Base-by-base conservation (phyloP, 2,797 vertebrate species). In the Eidolon dupreanum region DNA sequence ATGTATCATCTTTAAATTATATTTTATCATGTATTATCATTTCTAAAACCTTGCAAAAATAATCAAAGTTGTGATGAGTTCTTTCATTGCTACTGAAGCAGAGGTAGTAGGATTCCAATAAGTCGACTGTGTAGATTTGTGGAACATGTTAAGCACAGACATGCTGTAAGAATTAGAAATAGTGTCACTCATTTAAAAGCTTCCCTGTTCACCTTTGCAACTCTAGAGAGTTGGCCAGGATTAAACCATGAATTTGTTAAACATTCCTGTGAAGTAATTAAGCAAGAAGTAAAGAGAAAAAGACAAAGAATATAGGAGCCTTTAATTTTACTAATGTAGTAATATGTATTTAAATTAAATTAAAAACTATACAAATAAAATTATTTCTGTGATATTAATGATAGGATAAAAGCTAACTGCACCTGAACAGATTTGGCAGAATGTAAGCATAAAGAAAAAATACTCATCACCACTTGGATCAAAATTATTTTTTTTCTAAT, bases 121-220 rank as follows among this genome's bases (percentile, higher is more conserved):
- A 53, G 51, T 88, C 53, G 65, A 15, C 4, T 8, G 0, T 53
- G 9, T 79, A 22, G 31, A 38, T 82, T 38, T 41, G 17, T 68
- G 26, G 10, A 68, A 3, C n/a, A 82, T 11, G 31, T 9, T 22
- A 82, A 93, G 26, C 28, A 63, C 2, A 83, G 33, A 2, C 22
- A 74, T 49, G 26, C 15, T 77, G 43, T 9, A 82, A 73, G 49
- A 84, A 86, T 90, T 82, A 43, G 28, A 93, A 79, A 57, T 81
- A 88, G 26, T 51, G 33, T 38, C 46, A 84, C 22, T 59, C 90
- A 82, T 91, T 91, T 91, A 46, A 93, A 93, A 91, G 41, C 16
- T 93, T 91, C 12, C 19, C 59, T 68, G 5, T 26, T 94, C 49
- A 86, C 88, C 15, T 83, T 78, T 75, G 28, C 9, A 55, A 82